phyloP scores from a whole-genome alignment of 2,797 vertebrate genomes.

The Sebastiscus albofasciatus region DNA sequence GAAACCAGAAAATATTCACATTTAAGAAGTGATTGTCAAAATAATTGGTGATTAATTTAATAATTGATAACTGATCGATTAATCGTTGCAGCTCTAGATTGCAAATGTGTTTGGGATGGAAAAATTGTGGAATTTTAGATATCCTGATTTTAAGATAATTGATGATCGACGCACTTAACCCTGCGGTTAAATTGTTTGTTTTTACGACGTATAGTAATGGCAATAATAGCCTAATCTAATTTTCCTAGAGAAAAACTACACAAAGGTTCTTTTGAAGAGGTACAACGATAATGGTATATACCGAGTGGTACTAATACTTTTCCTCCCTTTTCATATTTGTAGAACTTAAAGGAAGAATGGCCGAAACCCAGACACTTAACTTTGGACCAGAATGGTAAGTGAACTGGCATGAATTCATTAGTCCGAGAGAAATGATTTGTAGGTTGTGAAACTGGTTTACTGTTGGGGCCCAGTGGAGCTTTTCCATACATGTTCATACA shows the following conservation, averaged over 20 bases:
- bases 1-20: too few species aligned
- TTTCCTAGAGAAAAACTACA: background rate
- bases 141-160: background rate
- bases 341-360: constrained; percentile 90
- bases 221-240: background rate
- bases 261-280: background rate
- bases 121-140: background rate
- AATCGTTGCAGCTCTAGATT: background rate
- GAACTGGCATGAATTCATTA: constrained; percentile 1
- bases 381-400: constrained; percentile 99
- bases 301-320: constrained; percentile 5
- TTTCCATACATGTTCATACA: constrained; percentile 36
- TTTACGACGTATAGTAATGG: background rate
- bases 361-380: constrained; percentile 99
- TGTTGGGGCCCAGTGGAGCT: background rate
- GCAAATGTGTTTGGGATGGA: background rate
- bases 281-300: background rate
- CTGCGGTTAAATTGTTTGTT: background rate
- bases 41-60: too few species aligned
- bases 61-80: too few species aligned
- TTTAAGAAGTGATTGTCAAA: too few species aligned
- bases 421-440: constrained; percentile 1
- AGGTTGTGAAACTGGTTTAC: constrained; percentile 51
- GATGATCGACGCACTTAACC: background rate
- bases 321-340: constrained; percentile 60